These are phyloP conservation scores for Platanista minor DNA, from an alignment of 2,113 vertebrate species.

Conservation along the genomic window DNA sequence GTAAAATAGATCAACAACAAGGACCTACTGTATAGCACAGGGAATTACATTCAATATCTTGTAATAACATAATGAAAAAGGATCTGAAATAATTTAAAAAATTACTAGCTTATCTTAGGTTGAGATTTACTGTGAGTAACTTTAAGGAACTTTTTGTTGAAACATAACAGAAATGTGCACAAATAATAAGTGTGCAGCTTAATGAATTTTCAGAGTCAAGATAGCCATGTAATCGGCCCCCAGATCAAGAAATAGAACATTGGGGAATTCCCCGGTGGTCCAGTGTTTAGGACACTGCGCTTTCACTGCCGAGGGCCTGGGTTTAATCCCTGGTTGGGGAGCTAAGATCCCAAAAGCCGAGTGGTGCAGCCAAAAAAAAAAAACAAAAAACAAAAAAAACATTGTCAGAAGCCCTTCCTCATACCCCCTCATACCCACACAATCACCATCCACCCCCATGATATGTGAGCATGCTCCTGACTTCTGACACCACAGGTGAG, in stretches of 20 bases:
- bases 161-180: not conserved
- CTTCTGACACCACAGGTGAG: no score
- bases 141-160: not conserved
- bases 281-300: not conserved
- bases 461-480: fast-evolving
- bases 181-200: not conserved
- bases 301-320: not conserved
- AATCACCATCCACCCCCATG: fast-evolving
- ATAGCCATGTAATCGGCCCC: not conserved
- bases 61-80: not conserved
- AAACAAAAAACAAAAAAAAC: no score
- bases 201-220: not conserved
- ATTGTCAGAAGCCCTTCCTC: not conserved
- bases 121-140: not conserved
- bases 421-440: fast-evolving
- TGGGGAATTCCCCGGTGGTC: fast-evolving
- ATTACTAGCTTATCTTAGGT: not conserved
- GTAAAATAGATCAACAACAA: not conserved
- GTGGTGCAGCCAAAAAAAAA: no score
- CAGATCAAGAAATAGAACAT: not conserved
- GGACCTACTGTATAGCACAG: not conserved
- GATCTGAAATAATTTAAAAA: not conserved
- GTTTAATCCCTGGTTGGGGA: no score
- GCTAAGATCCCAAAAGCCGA: no score
- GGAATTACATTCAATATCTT: not conserved